Evolutionary conservation across 2,888 invertebrate genomes (phyloP).

Genomic region (Panzeria rudis): DNA sequence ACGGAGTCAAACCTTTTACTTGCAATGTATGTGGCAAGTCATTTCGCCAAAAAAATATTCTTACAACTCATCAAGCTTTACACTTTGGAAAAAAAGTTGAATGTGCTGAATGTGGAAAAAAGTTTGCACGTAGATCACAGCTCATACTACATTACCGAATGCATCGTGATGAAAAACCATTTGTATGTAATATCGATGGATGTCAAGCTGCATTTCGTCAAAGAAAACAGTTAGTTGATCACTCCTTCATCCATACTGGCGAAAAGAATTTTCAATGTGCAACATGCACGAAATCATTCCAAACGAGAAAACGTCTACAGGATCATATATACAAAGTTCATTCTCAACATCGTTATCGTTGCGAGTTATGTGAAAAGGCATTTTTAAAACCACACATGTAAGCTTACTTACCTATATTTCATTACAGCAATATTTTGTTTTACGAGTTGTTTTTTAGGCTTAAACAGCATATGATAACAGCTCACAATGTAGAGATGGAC

Average conservation of each 20-base stretch:
- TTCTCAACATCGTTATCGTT: slow-evolving; percentile 66
- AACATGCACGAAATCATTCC: slow-evolving; percentile 66
- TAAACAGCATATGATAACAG: slow-evolving; percentile 64
- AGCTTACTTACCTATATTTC: slow-evolving; percentile 5
- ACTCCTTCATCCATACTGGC: slow-evolving; percentile 67
- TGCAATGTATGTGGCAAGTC: slow-evolving; percentile 69
- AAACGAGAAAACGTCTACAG: slow-evolving; percentile 69
- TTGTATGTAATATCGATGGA: slow-evolving; percentile 65
- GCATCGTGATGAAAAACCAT: slow-evolving; percentile 72
- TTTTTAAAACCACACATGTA: slow-evolving; percentile 72
- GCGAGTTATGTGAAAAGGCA: slow-evolving; percentile 64
- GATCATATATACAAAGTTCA: slow-evolving; percentile 71
- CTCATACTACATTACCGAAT: slow-evolving; percentile 71
- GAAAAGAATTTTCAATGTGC: slow-evolving; percentile 67
- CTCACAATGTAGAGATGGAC: slow-evolving; percentile 59
- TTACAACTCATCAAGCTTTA: slow-evolving; percentile 69
- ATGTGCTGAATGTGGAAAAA: slow-evolving; percentile 71
- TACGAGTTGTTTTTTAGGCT: slow-evolving; percentile 52
- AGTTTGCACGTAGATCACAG: slow-evolving; percentile 70
- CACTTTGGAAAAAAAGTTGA: slow-evolving; percentile 71
- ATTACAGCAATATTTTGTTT: slow-evolving; percentile 3
- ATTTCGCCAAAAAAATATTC: slow-evolving; percentile 70
- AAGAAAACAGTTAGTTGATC: slow-evolving; percentile 70
- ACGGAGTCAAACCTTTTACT: slow-evolving; percentile 61
- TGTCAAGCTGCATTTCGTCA: slow-evolving; percentile 71